These are phyloP conservation scores for Lonchura striata DNA, from an alignment of 2,113 vertebrate genomes.

Conservation along the genomic window DNA sequence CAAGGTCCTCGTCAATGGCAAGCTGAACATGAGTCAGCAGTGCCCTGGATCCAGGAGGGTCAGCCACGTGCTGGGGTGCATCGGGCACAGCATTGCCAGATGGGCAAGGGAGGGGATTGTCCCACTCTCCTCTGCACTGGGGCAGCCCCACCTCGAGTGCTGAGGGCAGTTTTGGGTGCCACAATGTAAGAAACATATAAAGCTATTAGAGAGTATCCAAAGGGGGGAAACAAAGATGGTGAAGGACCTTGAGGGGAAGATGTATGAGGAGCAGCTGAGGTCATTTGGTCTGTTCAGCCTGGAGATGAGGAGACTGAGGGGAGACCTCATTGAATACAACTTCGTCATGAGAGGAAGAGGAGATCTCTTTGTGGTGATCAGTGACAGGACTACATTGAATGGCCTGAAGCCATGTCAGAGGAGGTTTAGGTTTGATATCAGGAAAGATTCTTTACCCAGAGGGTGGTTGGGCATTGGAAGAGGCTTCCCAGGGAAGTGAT, in stretches of 20 bases:
- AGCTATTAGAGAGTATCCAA: not conserved
- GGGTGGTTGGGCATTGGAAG: not conserved
- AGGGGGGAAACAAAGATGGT: not conserved
- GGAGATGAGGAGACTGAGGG: not conserved
- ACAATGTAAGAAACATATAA: not conserved
- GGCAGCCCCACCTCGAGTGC: fast-evolving
- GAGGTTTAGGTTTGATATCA: not conserved
- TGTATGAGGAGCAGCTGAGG: fast-evolving
- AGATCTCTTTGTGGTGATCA: not conserved
- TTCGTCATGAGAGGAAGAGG: fast-evolving
- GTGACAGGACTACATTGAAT: not conserved
- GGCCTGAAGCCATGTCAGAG: not conserved
- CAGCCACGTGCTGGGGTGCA: fast-evolving
- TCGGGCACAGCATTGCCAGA: not conserved
- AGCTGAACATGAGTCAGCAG: not conserved
- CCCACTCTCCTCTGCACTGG: not conserved
- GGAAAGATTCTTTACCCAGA: not conserved
- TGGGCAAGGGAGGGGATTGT: not conserved
- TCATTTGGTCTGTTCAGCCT: not conserved
- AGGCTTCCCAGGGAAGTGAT: not conserved
- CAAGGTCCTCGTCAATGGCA: fast-evolving
- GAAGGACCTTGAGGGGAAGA: not conserved
- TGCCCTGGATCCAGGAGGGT: not conserved
- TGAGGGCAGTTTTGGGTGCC: fast-evolving
- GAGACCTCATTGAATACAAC: not conserved